Base-by-base conservation (phyloP, 1,140 invertebrate genomes). In the Chelonus insularis region DNA sequence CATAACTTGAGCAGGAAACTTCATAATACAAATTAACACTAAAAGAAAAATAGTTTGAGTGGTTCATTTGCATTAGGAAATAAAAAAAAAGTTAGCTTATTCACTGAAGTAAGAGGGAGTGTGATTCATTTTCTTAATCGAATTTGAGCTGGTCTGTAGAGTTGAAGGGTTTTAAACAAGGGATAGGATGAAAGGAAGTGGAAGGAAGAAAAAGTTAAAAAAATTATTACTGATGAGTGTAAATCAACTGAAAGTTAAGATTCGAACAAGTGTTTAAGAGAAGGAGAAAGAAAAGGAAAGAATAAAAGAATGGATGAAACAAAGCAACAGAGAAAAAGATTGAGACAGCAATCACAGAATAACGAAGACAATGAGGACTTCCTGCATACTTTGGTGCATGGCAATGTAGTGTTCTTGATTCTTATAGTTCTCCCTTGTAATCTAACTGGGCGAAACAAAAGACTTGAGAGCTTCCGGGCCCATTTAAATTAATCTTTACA, bases 291-390 rank as follows among this genome's bases (percentile, higher is more conserved):
- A 14, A 16, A 29, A 47, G 23, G 23, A 36, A 39, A 1, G 54
- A 56, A 20, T n/a, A n/a, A n/a, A n/a, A n/a, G n/a, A n/a, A n/a
- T n/a, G n/a, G n/a, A n/a, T n/a, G n/a, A n/a, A n/a, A n/a, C n/a
- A n/a, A n/a, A n/a, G n/a, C n/a, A n/a, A n/a, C n/a, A n/a, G 25
- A 57, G 32, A 57, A 23, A 37, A 48, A 43, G 47, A 16, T 32
- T 39, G 48, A 58, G 63, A 23, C 51, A 59, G 57, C 63, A 70
- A 72, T 74, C 69, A 67, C 57, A 16, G 60, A n/a, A n/a, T 72
- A 74, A 74, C 68, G 65, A 71, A 69, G 68, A 72, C 69, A 74
- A 74, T 65, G 68, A 72, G 72, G 61, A 69, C 69, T 74, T 74
- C 72, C 72, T 72, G 72, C 63, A 63, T 72, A 63, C 68, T 68